phyloP scores from a whole-genome alignment of 2,888 invertebrate species.

The Heliconius hortense region DNA sequence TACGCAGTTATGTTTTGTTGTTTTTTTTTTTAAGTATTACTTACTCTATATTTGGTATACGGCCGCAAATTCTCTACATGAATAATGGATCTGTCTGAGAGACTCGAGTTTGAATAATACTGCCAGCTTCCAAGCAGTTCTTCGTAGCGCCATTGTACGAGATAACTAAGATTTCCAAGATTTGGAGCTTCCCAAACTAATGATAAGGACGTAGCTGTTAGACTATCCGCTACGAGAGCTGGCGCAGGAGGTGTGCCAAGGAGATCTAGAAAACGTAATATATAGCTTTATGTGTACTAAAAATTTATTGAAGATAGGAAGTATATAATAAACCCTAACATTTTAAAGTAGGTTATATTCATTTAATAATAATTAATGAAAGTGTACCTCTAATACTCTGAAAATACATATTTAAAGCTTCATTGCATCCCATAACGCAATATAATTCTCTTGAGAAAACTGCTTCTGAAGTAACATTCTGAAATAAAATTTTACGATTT shows the following conservation, averaged over 20 bases:
- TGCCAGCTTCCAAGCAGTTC: conserved; percentile 89
- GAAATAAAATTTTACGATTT: conserved; percentile 50
- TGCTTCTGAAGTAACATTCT: conserved; percentile 87
- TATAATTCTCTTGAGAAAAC: conserved; percentile 87
- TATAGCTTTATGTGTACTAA: background rate
- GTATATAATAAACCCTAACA: background rate
- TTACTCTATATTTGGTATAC: conserved; percentile 94
- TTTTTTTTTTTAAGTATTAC: conserved; percentile 45
- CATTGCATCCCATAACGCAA: conserved; percentile 92
- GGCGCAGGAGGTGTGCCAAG: conserved; percentile 88
- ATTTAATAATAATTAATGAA: background rate
- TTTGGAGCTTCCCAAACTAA: conserved; percentile 88
- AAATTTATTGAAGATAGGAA: background rate
- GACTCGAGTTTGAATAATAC: conserved; percentile 88
- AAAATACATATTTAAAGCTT: conserved; percentile 88
- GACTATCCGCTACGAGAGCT: conserved; percentile 88
- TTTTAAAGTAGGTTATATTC: background rate
- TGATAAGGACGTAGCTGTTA: conserved; percentile 89
- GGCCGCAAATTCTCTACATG: conserved; percentile 90
- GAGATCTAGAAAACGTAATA: conserved; percentile 66
- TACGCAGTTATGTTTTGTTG: background rate
- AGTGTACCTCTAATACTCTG: conserved; percentile 85
- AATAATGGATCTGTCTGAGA: conserved; percentile 85
- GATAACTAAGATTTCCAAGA: conserved; percentile 80
- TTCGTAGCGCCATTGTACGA: conserved; percentile 90